Evolutionary conservation across 2,888 invertebrate species (phyloP), one percentile per base, ranked within the genome.

Genomic region (Melieria picta): DNA sequence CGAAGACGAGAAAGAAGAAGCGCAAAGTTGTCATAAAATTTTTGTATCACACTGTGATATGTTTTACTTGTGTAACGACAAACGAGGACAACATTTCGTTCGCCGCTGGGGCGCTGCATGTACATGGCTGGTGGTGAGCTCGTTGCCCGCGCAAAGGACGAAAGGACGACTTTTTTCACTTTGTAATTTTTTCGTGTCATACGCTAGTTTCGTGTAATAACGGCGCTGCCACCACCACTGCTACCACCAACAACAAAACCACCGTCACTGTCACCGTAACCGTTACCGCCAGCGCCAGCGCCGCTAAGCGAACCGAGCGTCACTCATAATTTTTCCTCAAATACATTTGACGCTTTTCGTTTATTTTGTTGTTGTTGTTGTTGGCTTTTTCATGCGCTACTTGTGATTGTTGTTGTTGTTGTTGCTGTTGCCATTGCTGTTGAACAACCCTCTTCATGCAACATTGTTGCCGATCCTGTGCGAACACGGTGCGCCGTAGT

Each of bases 41-140:
- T 72, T 74, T 73, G 74, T 77, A 72, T 75, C 74, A 79, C 77
- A 79, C 80, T 81, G 80, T 79, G 81, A 77, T 78, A 75, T 81
- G 80, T 79, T 78, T 72, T 71, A 75, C 70, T 72, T 72, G 70
- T 75, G 75, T 74, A 72, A 71, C 69, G 66, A 77, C 76, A 77
- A 75, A 75, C 74, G 64, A 77, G 77, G 69, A 77, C 74, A 77
- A 74, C 63, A 69, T 63, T 56, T 13, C 43, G 30, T 64, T 64
- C 42, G 57, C 48, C 69, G 63, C 42, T 47, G 30, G 1, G 30
- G 30, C 30, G 30, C 30, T 30, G 30, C 30, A 30, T 30, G 30
- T 30, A 30, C 3, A 2, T 30, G 2, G 58, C 16, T 42, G 58
- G 7, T 16, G n/a, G 9, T 57, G 13, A 13, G 7, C 30, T 30